These are phyloP conservation scores for Achlya flavicornis DNA, from an alignment of 2,888 invertebrate species.

Conservation along the genomic window DNA sequence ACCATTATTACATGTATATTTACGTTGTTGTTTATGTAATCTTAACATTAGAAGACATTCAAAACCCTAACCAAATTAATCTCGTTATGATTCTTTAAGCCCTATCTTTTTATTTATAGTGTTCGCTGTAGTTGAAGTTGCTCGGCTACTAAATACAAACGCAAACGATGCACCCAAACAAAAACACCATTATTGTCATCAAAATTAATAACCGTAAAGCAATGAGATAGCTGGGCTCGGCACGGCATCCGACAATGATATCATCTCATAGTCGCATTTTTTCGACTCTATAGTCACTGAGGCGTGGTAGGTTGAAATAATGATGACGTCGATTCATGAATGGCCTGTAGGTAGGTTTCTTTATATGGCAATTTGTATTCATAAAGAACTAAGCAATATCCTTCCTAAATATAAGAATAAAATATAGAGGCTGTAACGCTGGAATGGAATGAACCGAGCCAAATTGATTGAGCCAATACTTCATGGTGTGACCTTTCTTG, in stretches of 20 bases:
- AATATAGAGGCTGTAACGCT: constrained; percentile 8
- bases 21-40: no score
- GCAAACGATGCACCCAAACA: background rate
- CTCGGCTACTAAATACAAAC: no score
- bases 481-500: constrained; percentile 50
- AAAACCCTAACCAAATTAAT: no score
- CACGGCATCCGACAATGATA: constrained; percentile 8
- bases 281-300: background rate
- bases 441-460: constrained; percentile 24
- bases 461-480: constrained; percentile 45
- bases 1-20: no score
- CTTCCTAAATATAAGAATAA: background rate
- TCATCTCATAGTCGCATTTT: constrained; percentile 8
- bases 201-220: background rate
- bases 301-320: constrained; percentile 1
- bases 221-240: background rate
- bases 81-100: no score
- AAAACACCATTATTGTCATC: background rate
- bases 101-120: no score
- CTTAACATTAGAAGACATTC: no score
- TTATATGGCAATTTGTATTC: constrained; percentile 8
- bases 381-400: constrained; percentile 5
- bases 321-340: background rate
- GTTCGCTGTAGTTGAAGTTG: no score
- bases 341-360: background rate